Conservation (phyloP, 2,888 invertebrate genomes). For the Ashinkailepas kermadecensis region DNA sequence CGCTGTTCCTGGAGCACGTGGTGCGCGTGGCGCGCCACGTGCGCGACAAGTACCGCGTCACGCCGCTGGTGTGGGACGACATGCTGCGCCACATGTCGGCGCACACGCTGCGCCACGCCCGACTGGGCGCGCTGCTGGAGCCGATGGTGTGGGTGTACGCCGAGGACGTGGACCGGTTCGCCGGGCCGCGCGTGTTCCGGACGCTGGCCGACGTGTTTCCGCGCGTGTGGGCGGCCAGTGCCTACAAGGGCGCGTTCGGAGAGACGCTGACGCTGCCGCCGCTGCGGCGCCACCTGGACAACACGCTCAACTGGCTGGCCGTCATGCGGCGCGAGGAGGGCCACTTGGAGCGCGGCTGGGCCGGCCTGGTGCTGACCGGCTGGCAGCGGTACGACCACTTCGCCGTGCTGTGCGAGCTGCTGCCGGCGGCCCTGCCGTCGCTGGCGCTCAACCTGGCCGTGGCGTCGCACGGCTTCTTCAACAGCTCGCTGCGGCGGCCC, state of each 20-base stretch:
- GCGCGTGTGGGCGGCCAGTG: constrained; percentile 63
- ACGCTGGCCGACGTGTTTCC: constrained; percentile 57
- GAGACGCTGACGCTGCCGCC: constrained; percentile 61
- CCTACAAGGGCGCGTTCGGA: constrained; percentile 68
- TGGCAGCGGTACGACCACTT: constrained; percentile 42
- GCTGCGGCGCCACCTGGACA: constrained; percentile 58
- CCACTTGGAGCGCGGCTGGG: constrained; percentile 47
- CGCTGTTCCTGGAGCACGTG: constrained; percentile 58
- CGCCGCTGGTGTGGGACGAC: constrained; percentile 70
- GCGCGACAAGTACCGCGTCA: constrained; percentile 51
- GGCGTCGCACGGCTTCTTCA: constrained; percentile 52
- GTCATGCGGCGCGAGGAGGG: constrained; percentile 51
- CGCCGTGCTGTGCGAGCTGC: constrained; percentile 39
- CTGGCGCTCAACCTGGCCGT: constrained; percentile 37
- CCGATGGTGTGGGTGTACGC: constrained; percentile 77
- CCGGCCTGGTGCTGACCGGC: constrained; percentile 52
- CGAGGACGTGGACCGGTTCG: constrained; percentile 45
- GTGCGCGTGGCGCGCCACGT: constrained; percentile 54
- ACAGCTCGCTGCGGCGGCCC: constrained; percentile 47
- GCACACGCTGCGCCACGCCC: constrained; percentile 53
- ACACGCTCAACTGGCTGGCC: constrained; percentile 57
- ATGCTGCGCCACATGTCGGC: constrained; percentile 61
- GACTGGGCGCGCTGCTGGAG: constrained; percentile 59
- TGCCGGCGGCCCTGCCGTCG: constrained; percentile 39
- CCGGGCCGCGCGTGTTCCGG: constrained; percentile 41